Base-by-base conservation (phyloP, 2,888 invertebrate species). In the Brachyptera risi region DNA sequence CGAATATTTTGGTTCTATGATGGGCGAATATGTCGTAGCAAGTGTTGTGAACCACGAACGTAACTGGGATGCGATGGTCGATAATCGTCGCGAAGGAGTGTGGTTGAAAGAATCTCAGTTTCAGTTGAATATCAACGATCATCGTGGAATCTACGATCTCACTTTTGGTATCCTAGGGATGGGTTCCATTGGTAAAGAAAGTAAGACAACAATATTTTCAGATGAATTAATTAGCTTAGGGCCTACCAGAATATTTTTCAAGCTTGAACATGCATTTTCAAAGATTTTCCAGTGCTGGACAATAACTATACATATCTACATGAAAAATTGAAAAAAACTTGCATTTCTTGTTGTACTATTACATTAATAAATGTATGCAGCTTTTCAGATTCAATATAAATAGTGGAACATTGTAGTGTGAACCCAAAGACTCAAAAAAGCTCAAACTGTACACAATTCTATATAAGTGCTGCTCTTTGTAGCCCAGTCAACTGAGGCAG, bases 131-230 rank as follows among this genome's bases (percentile, higher is more conserved):
- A 19, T 35, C n/a, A 56, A 49, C 1, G 56, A 70, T 56, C 71
- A 77, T 60, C 71, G 80, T 49, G 65, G 72, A 1, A 72, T 83
- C 61, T 70, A 71, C 26, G 77, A 79, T 60, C 69, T 82, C 13
- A 78, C 75, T 1, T 70, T 82, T 63, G 82, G 81, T 5, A 75
- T 83, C 60, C 68, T 83, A 31, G 82, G 83, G 13, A 65, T 79
- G 24, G 83, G 83, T 42, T 74, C 71, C 51, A 82, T 83, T 64
- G 82, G 82, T 38, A 73, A 70, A 66, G 71, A 73, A 67, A 74
- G 80, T 80, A 70, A 70, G 68, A 59, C n/a, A 35, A n/a, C n/a
- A n/a, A n/a, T n/a, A n/a, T 37, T 42, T 50, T 40, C 24, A 7
- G 11, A 31, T 31, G 11, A 31, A 7, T 31, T 31, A 31, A 31